Conservation (phyloP, 2,797 vertebrate species). For the Poecile montanus region DNA sequence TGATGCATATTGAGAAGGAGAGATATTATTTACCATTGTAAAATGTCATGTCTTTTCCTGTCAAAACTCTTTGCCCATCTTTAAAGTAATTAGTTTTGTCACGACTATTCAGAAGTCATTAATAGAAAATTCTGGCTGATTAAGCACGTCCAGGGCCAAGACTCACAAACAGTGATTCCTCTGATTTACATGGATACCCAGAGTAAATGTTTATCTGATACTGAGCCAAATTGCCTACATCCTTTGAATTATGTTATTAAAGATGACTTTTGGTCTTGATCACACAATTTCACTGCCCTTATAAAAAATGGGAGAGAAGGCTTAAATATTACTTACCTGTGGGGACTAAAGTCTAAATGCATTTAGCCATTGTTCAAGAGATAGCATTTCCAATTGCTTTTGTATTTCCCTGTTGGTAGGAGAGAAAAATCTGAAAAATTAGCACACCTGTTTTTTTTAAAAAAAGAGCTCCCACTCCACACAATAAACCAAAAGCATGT, state of each 20-base stretch:
- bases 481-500: neutral
- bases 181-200: neutral
- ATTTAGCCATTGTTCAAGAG: neutral
- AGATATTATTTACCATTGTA: slow-evolving; percentile 23
- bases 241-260: slow-evolving; percentile 10
- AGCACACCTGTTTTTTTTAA: neutral
- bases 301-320: neutral
- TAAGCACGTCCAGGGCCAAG: neutral
- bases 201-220: slow-evolving; percentile 32
- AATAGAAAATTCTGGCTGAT: slow-evolving; percentile 30
- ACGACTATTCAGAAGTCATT: slow-evolving; percentile 28
- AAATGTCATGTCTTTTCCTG: neutral
- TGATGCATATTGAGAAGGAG: neutral
- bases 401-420: neutral
- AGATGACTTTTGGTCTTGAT: slow-evolving; percentile 22
- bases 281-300: neutral
- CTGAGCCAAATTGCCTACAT: neutral
- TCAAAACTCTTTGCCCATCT: neutral
- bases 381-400: neutral
- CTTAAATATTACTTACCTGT: neutral
- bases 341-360: neutral
- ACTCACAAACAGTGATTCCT: neutral
- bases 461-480: neutral
- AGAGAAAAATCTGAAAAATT: neutral
- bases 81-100: slow-evolving; percentile 33